Evolutionary conservation across 2,888 invertebrate species (phyloP), one percentile per base, ranked within the genome.

Genomic region (Xanthia icteritia): DNA sequence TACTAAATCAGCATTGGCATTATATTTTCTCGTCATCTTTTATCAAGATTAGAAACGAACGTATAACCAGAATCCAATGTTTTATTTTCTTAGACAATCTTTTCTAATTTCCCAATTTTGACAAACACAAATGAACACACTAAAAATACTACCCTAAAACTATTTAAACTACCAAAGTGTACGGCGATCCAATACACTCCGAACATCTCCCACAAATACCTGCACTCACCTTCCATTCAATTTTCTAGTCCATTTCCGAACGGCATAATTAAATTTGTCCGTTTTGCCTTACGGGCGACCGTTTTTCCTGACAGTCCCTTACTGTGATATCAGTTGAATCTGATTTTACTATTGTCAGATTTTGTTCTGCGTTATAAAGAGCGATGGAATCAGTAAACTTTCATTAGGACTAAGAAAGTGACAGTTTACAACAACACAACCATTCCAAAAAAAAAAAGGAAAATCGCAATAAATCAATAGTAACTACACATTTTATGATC

Each of bases 181-280:
- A n/a, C 23, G 23, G 6, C 56, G 39, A 67, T 74, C 58, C 67
- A 63, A 78, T 86, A 83, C 69, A 77, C 73, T 61, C n/a, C 58
- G n/a, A 61, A 60, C 87, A 90, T 91, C 90, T 89, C 87, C 86
- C 86, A 82, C 87, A 86, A 86, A 90, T 90, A 91, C 91, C 91
- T 92, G 87, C 86, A 86, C 86, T 83, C 23, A 65, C 67, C 77
- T 90, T 90, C 92, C 92, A 92, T 95, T 94, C 92, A 94, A 96
- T 95, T 95, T 95, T 95, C 95, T 94, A 94, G 94, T 90, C 94
- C 94, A 95, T 95, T 94, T 94, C 94, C 92, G 92, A 93, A 94
- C 91, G 90, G 91, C 90, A 93, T 95, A 95, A 95, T 96, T 96
- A 93, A 95, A 95, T 95, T 95, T 92, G 93, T 91, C 91, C 92